Evolutionary conservation across 2,113 vertebrate genomes (phyloP), one percentile per base, ranked within the genome.

Genomic region (Aramus guarauna): DNA sequence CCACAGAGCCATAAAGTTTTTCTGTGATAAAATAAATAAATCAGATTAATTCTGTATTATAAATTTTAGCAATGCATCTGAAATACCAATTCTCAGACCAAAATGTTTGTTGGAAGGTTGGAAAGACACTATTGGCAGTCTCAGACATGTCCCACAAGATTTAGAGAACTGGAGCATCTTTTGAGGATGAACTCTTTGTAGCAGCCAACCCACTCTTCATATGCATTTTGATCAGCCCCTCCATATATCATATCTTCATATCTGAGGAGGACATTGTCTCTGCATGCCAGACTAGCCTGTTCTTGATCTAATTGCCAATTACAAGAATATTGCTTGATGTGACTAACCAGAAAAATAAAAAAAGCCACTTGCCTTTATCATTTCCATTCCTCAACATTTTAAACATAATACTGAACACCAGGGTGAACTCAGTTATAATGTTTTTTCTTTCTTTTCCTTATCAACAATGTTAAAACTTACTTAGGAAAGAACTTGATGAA

Each of bases 401-500:
- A 39, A 32, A 52, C 21, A 27, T 30, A 60, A 34, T 32, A 69
- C 30, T 85, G 64, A 59, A 89, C 90, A 91, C 14, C 20, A 48
- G 19, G 10, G 2, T 89, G 26, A 89, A 82, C 71, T 63, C 5
- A 10, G 15, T 62, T 91, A 29, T 59, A 80, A 75, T 77, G 20
- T 18, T 82, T 66, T 88, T 88, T 22, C 24, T 88, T 88, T 72
- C 37, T 83, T 94, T 83, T 85, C 56, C 36, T 41, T 81, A 53
- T 47, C 47, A 81, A 94, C 24, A 79, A 88, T 22, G 21, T 84
- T 39, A 69, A 83, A 92, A 85, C 11, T 48, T 37, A 23, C 21
- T 63, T 97, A 99, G 99, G 92, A 96, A 96, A 74, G 98, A 98
- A 69, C 66, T 99, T 72, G 86, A 93, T 58, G 97, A 98, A 86